Evolutionary conservation across 2,797 vertebrate species (phyloP).

Genomic region (Borostomias antarcticus): DNA sequence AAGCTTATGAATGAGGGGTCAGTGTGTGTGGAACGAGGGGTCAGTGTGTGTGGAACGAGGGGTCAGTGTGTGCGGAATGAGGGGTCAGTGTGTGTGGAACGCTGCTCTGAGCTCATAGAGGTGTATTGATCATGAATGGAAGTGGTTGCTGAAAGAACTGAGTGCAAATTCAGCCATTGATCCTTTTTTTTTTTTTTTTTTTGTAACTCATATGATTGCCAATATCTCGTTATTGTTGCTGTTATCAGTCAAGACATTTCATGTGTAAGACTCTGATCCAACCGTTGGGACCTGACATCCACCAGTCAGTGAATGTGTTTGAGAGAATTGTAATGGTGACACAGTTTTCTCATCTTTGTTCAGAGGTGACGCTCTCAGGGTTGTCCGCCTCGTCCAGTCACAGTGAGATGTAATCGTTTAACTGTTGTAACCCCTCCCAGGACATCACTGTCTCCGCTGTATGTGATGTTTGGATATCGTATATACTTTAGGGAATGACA

Average conservation of each 20-base stretch:
- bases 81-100: no score
- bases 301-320: not conserved
- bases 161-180: slow-evolving; percentile 53
- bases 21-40: no score
- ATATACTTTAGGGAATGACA: slow-evolving; percentile 55
- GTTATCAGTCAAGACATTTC: slow-evolving; percentile 18
- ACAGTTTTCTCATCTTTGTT: slow-evolving; percentile 36
- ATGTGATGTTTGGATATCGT: slow-evolving; percentile 69
- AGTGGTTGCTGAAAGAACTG: not conserved
- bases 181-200: no score
- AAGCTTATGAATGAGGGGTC: not conserved
- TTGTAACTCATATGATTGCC: no score
- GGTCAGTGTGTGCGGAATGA: no score
- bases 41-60: no score
- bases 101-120: slow-evolving; percentile 43
- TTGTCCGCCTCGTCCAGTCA: slow-evolving; percentile 54
- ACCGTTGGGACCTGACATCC: slow-evolving; percentile 33
- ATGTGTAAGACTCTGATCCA: slow-evolving; percentile 36
- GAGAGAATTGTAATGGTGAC: slow-evolving; percentile 48
- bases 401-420: slow-evolving; percentile 67
- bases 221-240: slow-evolving; percentile 40
- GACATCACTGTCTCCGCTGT: slow-evolving; percentile 53
- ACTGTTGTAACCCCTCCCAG: slow-evolving; percentile 61
- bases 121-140: slow-evolving; percentile 44
- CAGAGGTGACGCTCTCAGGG: slow-evolving; percentile 47